Conservation (phyloP, 1,140 invertebrate species). For the Cydia fagiglandana region DNA sequence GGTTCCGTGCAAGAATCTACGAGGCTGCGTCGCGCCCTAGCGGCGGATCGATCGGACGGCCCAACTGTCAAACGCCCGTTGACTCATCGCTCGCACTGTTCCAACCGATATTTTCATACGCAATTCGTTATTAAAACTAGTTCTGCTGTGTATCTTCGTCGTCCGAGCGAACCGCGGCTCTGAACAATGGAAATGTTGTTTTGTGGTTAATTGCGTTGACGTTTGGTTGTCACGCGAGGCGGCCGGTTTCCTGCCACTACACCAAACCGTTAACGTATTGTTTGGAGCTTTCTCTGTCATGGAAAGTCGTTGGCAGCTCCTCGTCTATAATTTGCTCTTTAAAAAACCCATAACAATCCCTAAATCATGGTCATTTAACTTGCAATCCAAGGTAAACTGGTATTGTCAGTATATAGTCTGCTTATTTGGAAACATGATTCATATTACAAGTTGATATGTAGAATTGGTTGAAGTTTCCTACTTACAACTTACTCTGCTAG, state of each 20-base stretch:
- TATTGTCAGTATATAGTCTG: background rate
- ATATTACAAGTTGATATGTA: background rate
- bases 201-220: slow-evolving; percentile 13
- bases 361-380: background rate
- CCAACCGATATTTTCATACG: slow-evolving; percentile 64
- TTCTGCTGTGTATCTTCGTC: slow-evolving; percentile 46
- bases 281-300: background rate
- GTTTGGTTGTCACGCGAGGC: slow-evolving; percentile 24
- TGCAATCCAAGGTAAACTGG: slow-evolving; percentile 15
- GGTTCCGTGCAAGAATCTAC: slow-evolving; percentile 42
- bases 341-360: background rate
- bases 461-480: slow-evolving; percentile 1
- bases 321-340: background rate
- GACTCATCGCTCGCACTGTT: slow-evolving; percentile 62
- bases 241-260: background rate
- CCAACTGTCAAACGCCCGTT: slow-evolving; percentile 75
- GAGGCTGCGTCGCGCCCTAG: slow-evolving; percentile 51
- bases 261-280: slow-evolving; percentile 7
- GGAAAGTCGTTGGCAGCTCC: background rate
- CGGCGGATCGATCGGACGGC: slow-evolving; percentile 69
- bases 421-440: slow-evolving; percentile 19
- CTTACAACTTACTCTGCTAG: background rate
- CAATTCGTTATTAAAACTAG: slow-evolving; percentile 55
- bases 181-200: slow-evolving; percentile 35
- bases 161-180: slow-evolving; percentile 34